A percentile compares a stretch with the other conserved stretches of the same genome.
Conservation (phyloP, 2,888 invertebrate genomes). For the Leptinotarsa peninsularis region DNA sequence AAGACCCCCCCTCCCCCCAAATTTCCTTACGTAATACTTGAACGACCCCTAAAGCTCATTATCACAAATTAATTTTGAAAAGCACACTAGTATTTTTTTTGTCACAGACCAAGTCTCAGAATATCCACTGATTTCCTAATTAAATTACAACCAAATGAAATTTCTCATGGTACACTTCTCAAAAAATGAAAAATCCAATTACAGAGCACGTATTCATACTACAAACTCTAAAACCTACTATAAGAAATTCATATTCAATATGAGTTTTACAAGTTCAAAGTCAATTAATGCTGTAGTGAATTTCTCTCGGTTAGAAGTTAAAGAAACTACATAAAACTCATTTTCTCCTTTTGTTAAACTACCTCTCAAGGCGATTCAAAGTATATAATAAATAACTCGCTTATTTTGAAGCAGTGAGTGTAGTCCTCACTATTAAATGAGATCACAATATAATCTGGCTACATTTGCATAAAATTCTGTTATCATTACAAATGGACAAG, state of each 20-base stretch:
- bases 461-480: constrained; percentile 25
- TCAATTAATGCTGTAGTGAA: too few species aligned
- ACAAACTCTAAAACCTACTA: not conserved
- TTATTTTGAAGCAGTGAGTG: constrained; percentile 4
- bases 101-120: too few species aligned
- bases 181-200: not conserved
- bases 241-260: constrained; percentile 15
- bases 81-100: too few species aligned
- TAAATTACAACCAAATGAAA: too few species aligned
- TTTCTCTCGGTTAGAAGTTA: not conserved
- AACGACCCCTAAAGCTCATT: too few species aligned
- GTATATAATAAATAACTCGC: not conserved
- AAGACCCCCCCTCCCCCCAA: too few species aligned
- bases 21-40: too few species aligned
- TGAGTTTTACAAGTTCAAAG: constrained; percentile 7
- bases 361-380: not conserved
- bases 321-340: not conserved
- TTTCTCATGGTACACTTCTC: too few species aligned
- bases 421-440: not conserved
- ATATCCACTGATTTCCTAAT: too few species aligned
- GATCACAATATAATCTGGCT: constrained; percentile 18
- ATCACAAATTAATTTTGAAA: too few species aligned
- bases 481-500: constrained; percentile 36
- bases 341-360: not conserved
- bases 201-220: not conserved